Conservation (phyloP, 2,797 vertebrate genomes). For the Malurus splendens region DNA sequence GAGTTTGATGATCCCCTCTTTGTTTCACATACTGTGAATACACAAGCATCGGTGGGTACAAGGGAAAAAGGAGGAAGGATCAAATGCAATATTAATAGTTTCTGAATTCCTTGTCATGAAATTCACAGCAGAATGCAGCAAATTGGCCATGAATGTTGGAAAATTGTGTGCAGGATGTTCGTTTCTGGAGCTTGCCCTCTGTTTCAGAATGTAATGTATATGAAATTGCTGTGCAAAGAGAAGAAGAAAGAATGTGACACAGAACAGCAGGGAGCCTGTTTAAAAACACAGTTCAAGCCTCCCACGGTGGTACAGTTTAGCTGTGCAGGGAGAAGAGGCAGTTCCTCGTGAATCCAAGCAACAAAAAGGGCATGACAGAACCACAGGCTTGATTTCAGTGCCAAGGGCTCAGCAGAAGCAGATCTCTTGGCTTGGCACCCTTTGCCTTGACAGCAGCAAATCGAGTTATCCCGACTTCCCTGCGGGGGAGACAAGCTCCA, state of each 20-base stretch:
- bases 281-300: conserved; percentile 52
- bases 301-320: neutral
- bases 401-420: conserved; percentile 50
- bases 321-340: neutral
- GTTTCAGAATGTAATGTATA: conserved; percentile 45
- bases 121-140: conserved; percentile 16
- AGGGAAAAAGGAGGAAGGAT: neutral
- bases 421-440: conserved; percentile 55
- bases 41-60: neutral
- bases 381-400: conserved; percentile 32
- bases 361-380: conserved; percentile 48
- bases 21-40: neutral
- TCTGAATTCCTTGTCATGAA: conserved; percentile 11
- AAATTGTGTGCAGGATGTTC: conserved; percentile 35
- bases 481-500: neutral
- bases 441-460: conserved; percentile 44
- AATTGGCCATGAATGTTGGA: conserved; percentile 46
- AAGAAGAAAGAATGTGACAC: conserved; percentile 52
- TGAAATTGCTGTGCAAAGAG: conserved; percentile 41
- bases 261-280: conserved; percentile 60
- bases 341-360: conserved; percentile 42
- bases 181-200: conserved; percentile 38
- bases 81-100: neutral
- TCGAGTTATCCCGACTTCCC: conserved; percentile 36
- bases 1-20: neutral